phyloP scores from a whole-genome alignment of 1,140 invertebrate genomes.

The Hyposmocoma kahamanoa region DNA sequence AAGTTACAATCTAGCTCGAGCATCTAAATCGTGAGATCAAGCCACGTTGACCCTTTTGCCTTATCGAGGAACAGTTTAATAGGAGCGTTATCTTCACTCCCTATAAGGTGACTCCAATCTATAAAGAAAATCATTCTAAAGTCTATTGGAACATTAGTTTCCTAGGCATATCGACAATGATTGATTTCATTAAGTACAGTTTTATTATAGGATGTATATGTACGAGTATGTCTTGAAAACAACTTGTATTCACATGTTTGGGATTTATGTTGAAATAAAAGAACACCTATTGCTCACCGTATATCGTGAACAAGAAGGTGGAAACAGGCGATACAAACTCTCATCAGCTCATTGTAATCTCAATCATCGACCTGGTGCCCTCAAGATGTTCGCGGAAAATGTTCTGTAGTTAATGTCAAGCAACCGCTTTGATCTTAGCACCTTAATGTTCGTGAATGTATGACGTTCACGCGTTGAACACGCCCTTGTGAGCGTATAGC shows the following conservation, averaged over 20 bases:
- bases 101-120: neutral
- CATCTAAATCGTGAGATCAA: slow-evolving; percentile 4
- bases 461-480: slow-evolving; percentile 31
- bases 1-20: neutral
- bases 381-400: slow-evolving; percentile 15
- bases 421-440: slow-evolving; percentile 40
- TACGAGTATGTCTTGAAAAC: too few relatives aligned
- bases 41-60: neutral
- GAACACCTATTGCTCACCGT: too few relatives aligned
- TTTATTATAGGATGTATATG: too few relatives aligned
- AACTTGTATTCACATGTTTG: too few relatives aligned
- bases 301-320: too few relatives aligned
- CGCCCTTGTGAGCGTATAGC: slow-evolving; percentile 9
- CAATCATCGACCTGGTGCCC: slow-evolving; percentile 19
- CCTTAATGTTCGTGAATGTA: slow-evolving; percentile 39
- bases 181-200: too few relatives aligned
- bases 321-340: too few relatives aligned
- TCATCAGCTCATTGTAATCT: slow-evolving; percentile 23
- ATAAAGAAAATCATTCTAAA: too few relatives aligned
- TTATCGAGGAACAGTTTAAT: neutral
- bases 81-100: slow-evolving; percentile 1
- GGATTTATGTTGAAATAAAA: too few relatives aligned
- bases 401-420: slow-evolving; percentile 24
- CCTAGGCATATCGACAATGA: too few relatives aligned
- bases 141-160: too few relatives aligned